phyloP scores from a whole-genome alignment of 2,113 vertebrate genomes.

The Anguilla japonica region DNA sequence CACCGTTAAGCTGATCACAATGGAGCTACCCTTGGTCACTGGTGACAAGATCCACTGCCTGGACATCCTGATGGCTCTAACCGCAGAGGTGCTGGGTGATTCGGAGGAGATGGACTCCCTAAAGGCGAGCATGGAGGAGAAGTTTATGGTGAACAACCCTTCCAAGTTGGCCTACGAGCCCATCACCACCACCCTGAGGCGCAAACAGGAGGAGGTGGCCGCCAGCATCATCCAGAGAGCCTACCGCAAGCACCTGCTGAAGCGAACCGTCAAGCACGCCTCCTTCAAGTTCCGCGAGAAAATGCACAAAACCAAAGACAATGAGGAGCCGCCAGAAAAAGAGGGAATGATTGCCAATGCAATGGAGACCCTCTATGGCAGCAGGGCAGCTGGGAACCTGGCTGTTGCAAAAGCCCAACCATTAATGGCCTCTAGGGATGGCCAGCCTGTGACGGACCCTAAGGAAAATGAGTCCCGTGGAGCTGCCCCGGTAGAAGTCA shows the following conservation, averaged over 20 bases:
- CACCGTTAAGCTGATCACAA: conserved; percentile 81
- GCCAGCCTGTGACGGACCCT: not conserved
- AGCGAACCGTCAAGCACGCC: conserved; percentile 74
- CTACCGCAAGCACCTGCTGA: conserved; percentile 81
- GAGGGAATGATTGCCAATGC: conserved; percentile 72
- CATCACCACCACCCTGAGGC: conserved; percentile 88
- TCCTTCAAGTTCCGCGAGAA: conserved; percentile 78
- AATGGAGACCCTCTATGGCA: conserved; percentile 71
- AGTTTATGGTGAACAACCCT: conserved; percentile 93
- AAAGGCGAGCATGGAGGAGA: conserved; percentile 93
- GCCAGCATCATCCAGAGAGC: conserved; percentile 86
- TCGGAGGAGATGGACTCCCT: conserved; percentile 89
- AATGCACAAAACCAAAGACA: conserved; percentile 20
- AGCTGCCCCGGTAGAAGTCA: conserved; percentile 35
- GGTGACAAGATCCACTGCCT: conserved; percentile 97
- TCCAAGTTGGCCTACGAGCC: conserved; percentile 90
- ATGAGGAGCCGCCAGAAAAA: conserved; percentile 60
- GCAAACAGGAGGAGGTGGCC: conserved; percentile 89
- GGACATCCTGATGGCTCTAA: conserved; percentile 91
- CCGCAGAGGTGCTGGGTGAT: conserved; percentile 87
- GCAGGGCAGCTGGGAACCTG: conserved; percentile 1
- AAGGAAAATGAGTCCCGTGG: not conserved
- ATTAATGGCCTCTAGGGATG: not conserved
- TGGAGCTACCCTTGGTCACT: conserved; percentile 90
- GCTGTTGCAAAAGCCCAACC: not conserved